phyloP scores from a whole-genome alignment of 2,797 vertebrate species.

The Staurois parvus region DNA sequence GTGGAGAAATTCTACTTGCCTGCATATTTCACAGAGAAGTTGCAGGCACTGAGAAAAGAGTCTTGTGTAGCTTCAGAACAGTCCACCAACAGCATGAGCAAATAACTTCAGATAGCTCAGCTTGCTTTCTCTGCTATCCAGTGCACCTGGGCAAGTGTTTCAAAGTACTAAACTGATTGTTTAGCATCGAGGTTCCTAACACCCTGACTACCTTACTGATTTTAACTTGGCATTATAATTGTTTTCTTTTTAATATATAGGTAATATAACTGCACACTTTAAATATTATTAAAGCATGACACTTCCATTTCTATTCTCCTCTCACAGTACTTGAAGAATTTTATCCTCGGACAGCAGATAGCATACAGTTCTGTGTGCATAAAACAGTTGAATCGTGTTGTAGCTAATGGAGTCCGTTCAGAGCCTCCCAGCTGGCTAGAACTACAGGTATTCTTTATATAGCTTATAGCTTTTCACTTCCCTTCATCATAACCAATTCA shows the following conservation, averaged over 20 bases:
- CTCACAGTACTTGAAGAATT: constrained; percentile 89
- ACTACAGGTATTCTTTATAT: constrained; percentile 83
- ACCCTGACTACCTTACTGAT: too few relatives aligned
- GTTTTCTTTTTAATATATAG: too few relatives aligned
- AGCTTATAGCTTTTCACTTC: background rate
- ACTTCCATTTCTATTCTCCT: background rate
- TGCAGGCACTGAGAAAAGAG: too few relatives aligned
- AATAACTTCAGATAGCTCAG: too few relatives aligned
- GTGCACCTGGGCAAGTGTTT: too few relatives aligned
- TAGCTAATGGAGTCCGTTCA: constrained; percentile 82
- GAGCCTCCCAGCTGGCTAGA: constrained; percentile 94
- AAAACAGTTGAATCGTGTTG: constrained; percentile 86
- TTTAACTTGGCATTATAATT: too few relatives aligned
- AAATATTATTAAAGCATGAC: background rate
- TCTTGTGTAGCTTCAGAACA: too few relatives aligned
- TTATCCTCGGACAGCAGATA: constrained; percentile 83
- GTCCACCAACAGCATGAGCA: too few relatives aligned
- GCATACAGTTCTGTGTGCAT: constrained; percentile 86
- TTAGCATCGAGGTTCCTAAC: background rate
- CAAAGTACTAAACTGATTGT: background rate
- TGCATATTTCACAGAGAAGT: background rate
- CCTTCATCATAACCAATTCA: background rate
- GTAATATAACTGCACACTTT: background rate
- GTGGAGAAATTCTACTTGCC: too few relatives aligned
- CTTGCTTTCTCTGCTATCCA: too few relatives aligned